phyloP scores from a whole-genome alignment of 1,140 invertebrate genomes.

The Aphaenogaster rudis region DNA sequence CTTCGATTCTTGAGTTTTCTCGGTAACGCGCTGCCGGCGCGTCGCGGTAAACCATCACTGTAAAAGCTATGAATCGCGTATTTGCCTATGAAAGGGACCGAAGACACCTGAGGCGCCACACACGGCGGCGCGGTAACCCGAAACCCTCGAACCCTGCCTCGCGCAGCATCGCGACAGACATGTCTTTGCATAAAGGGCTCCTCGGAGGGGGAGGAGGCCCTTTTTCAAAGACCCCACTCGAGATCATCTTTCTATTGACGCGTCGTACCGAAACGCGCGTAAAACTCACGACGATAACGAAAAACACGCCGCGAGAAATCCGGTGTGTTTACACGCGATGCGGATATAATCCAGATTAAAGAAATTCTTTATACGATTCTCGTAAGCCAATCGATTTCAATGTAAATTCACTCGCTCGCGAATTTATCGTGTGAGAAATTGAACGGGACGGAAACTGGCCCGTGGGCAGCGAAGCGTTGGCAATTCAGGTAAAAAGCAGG shows the following conservation, averaged over 20 bases:
- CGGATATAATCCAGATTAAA: neutral
- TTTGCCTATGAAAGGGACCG: constrained; percentile 83
- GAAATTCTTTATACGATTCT: neutral
- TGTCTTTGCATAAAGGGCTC: constrained; percentile 81
- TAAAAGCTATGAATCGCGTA: constrained; percentile 76
- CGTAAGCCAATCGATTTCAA: neutral
- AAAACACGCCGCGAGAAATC: constrained; percentile 72
- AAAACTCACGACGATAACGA: constrained; percentile 76
- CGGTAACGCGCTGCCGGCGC: neutral
- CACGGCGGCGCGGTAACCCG: constrained; percentile 84
- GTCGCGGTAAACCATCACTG: constrained; percentile 53
- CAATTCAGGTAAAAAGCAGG: constrained; percentile 69
- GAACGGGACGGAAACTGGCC: neutral
- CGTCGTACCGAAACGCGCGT: constrained; percentile 72
- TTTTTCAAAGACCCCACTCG: constrained; percentile 71
- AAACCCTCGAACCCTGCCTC: constrained; percentile 75
- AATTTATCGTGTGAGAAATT: constrained; percentile 14
- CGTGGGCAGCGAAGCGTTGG: constrained; percentile 51
- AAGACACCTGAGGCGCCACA: constrained; percentile 86
- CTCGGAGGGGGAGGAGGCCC: constrained; percentile 66
- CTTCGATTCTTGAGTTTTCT: neutral
- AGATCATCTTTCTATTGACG: constrained; percentile 86
- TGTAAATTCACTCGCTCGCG: neutral
- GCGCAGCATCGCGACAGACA: constrained; percentile 80
- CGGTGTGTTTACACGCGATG: constrained; percentile 31